These are phyloP conservation scores for Timandra comae DNA, from an alignment of 2,888 invertebrate species.

Conservation along the genomic window DNA sequence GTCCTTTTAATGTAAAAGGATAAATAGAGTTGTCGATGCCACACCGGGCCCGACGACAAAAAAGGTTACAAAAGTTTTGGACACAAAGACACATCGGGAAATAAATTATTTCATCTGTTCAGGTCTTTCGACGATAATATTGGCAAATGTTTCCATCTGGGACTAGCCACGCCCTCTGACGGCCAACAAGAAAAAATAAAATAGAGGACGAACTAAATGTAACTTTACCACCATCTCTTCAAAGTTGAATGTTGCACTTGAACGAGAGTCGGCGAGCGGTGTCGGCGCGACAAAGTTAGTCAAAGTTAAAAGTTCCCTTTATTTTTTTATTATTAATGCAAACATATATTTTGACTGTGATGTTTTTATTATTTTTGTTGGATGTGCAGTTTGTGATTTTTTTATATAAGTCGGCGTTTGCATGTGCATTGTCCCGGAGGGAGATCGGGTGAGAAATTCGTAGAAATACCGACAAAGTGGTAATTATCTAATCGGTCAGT, in stretches of 20 bases:
- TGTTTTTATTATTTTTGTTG: conserved; percentile 77
- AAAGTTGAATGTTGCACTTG: background rate
- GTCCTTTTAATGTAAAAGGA: conserved; percentile 57
- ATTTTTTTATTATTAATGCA: conserved; percentile 56
- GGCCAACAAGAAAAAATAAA: conserved; percentile 37
- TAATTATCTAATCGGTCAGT: conserved; percentile 69
- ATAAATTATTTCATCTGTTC: conserved; percentile 76
- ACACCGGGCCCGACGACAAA: conserved; percentile 52
- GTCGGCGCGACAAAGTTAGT: conserved; percentile 63
- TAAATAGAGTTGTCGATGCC: conserved; percentile 68
- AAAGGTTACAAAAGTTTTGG: conserved; percentile 69
- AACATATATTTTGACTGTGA: conserved; percentile 77
- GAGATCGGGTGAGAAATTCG: conserved; percentile 31
- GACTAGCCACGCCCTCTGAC: conserved; percentile 66
- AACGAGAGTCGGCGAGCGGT: conserved; percentile 32
- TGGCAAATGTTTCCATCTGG: conserved; percentile 76
- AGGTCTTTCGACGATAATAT: conserved; percentile 74
- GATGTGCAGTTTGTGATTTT: conserved; percentile 62
- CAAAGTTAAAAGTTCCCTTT: conserved; percentile 58
- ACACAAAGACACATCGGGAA: conserved; percentile 73
- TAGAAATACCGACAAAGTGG: conserved; percentile 64
- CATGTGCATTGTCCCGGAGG: conserved; percentile 35
- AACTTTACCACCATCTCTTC: too few species aligned
- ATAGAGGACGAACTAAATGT: too few species aligned
- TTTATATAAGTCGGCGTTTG: conserved; percentile 52